A percentile compares a stretch with the other conserved stretches of the same genome.
Conservation (phyloP, 2,797 vertebrate species). For the Vultur gryphus region DNA sequence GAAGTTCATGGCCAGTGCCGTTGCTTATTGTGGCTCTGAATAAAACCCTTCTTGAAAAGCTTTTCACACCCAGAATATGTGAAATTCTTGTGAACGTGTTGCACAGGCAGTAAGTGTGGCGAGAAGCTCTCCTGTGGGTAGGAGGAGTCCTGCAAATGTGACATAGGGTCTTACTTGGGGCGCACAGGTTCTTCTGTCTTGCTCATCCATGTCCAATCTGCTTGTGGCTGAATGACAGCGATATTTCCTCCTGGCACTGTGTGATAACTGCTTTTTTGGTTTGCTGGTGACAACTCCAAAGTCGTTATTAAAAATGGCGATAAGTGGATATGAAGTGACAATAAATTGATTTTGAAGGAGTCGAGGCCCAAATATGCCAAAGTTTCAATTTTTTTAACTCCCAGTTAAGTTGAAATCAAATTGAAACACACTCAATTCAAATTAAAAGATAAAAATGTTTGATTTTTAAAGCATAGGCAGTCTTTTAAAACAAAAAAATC, state of each 20-base stretch:
- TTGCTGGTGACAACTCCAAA: neutral
- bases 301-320: neutral
- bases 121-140: neutral
- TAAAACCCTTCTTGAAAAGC: neutral
- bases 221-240: neutral
- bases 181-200: accelerated
- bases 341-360: neutral
- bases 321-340: neutral
- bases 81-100: neutral
- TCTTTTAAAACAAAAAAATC: neutral
- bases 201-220: accelerated
- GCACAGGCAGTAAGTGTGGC: too few relatives aligned
- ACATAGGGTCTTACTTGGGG: too few relatives aligned
- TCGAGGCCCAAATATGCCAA: neutral
- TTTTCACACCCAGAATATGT: neutral
- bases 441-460: neutral
- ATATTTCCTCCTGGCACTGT: neutral
- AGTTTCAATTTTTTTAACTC: neutral
- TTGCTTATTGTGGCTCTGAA: neutral
- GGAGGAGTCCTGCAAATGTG: neutral
- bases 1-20: neutral
- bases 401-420: neutral
- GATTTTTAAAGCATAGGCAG: neutral
- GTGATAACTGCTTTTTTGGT: neutral
- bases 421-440: neutral